Percentiles rank a stretch among this genome's conserved stretches.
Evolutionary conservation across 2,888 invertebrate genomes (phyloP).

Genomic region (Pasiphila rectangulata): DNA sequence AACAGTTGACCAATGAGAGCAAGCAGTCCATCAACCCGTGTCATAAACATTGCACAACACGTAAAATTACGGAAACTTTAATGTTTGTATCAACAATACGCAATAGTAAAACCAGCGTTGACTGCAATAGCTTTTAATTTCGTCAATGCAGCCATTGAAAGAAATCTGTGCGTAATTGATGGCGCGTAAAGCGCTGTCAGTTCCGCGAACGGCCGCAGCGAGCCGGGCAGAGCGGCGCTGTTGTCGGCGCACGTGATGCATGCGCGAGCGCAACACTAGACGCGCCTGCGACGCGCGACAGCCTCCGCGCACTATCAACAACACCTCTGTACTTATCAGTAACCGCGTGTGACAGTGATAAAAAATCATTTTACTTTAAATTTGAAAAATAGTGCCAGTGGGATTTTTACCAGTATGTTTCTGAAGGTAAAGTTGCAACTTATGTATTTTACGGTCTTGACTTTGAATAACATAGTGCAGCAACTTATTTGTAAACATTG

Average conservation of each 20-base stretch:
- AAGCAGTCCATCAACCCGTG: constrained; percentile 10
- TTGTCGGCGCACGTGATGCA: constrained; percentile 67
- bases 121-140: constrained; percentile 34
- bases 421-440: constrained; percentile 51
- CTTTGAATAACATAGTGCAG: constrained; percentile 40
- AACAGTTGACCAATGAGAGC: constrained; percentile 19
- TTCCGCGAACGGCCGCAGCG: constrained; percentile 51
- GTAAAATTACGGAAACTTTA: constrained; percentile 29
- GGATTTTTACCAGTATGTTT: constrained; percentile 47
- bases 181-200: constrained; percentile 67
- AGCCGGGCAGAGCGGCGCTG: constrained; percentile 62
- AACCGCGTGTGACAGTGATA: constrained; percentile 64
- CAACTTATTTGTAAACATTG: constrained; percentile 48
- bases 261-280: constrained; percentile 70
- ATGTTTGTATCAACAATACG: constrained; percentile 29
- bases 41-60: constrained; percentile 7
- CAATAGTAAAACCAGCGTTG: constrained; percentile 30
- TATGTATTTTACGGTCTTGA: constrained; percentile 43
- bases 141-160: constrained; percentile 44
- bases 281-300: constrained; percentile 67
- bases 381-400: constrained; percentile 30
- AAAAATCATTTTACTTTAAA: constrained; percentile 35
- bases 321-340: constrained; percentile 52
- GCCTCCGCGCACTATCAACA: constrained; percentile 66
- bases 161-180: constrained; percentile 45